A percentile compares a stretch with the other conserved stretches of the same genome.
Conservation (phyloP, 2,113 vertebrate genomes). For the Sinocyclocheilus grahami region DNA sequence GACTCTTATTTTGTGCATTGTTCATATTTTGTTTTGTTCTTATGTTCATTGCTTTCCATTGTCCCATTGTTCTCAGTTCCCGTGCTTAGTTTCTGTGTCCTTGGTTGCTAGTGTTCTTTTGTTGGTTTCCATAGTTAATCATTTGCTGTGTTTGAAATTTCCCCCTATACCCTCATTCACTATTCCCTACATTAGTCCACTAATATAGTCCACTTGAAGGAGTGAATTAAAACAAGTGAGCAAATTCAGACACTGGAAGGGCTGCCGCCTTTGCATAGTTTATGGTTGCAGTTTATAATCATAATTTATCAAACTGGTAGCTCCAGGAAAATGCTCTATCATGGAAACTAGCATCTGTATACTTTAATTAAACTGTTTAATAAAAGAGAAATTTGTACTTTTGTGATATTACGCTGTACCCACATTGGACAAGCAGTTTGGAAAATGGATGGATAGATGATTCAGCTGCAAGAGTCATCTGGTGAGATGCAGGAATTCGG, state of each 20-base stretch:
- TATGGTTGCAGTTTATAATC: not conserved
- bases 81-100: too few relatives aligned
- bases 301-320: too few relatives aligned
- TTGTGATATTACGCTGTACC: not conserved
- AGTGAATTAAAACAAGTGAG: not conserved
- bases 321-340: too few relatives aligned
- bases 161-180: not conserved
- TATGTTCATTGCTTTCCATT: too few relatives aligned
- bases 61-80: too few relatives aligned
- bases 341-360: too few relatives aligned
- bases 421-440: not conserved
- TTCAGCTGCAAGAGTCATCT: too few relatives aligned
- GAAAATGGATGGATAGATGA: too few relatives aligned
- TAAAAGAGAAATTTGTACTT: not conserved
- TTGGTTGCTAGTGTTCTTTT: not conserved
- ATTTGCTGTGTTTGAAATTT: not conserved
- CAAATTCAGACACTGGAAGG: not conserved
- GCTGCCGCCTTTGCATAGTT: not conserved
- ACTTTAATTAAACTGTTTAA: too few relatives aligned
- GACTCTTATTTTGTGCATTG: not conserved
- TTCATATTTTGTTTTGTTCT: too few relatives aligned
- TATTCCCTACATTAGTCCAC: not conserved
- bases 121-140: not conserved
- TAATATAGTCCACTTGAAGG: not conserved
- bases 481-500: too few relatives aligned